Percentiles rank a stretch among this genome's conserved stretches.
Conservation (phyloP, 2,888 invertebrate genomes). For the Dexiosoma caninum region DNA sequence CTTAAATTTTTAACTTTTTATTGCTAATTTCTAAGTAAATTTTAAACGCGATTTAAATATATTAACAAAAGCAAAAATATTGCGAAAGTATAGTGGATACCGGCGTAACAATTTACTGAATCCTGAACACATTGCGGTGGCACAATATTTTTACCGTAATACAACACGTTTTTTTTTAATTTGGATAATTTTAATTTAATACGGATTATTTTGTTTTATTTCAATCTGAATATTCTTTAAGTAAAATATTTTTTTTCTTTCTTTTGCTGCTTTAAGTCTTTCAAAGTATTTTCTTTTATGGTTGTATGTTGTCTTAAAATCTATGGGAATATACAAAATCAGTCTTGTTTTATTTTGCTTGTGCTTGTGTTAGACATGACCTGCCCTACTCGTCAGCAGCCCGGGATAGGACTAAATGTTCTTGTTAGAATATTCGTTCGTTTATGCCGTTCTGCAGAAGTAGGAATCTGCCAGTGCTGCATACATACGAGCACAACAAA, state of each 20-base stretch:
- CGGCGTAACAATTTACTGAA: conserved; percentile 69
- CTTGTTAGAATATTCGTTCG: conserved; percentile 49
- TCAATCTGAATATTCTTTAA: neutral
- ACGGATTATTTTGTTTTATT: no score
- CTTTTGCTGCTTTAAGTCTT: neutral
- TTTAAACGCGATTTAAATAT: conserved; percentile 77
- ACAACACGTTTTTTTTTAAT: conserved; percentile 15
- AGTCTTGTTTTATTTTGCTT: conserved; percentile 64
- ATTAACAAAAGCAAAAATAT: conserved; percentile 75
- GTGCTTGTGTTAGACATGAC: conserved; percentile 74
- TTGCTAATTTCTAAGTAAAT: conserved; percentile 41
- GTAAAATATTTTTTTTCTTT: neutral
- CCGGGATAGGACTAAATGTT: conserved; percentile 77
- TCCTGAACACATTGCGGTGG: conserved; percentile 72
- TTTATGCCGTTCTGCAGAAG: conserved; percentile 47
- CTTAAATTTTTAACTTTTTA: conserved; percentile 36
- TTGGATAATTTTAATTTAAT: neutral
- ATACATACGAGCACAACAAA: conserved; percentile 61
- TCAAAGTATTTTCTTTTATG: neutral
- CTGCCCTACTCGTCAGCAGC: conserved; percentile 78
- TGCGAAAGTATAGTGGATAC: conserved; percentile 75
- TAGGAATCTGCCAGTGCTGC: conserved; percentile 64
- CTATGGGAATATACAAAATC: conserved; percentile 61
- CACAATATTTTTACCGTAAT: conserved; percentile 16
- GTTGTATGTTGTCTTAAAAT: conserved; percentile 50